phyloP scores from a whole-genome alignment of 2,797 vertebrate species.

The Myotis findleyi region DNA sequence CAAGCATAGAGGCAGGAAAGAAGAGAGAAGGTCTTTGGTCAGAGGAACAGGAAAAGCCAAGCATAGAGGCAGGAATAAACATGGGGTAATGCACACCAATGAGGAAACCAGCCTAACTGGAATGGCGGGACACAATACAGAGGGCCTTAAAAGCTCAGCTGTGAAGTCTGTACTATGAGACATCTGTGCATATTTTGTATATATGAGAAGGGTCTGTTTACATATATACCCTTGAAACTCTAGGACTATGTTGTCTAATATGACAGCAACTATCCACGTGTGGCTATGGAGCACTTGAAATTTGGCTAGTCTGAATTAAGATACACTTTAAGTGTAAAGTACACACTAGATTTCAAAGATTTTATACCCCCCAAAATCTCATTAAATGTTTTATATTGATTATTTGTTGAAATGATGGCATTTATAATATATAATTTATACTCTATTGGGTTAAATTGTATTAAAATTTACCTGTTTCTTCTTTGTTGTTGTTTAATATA shows the following conservation, averaged over 20 bases:
- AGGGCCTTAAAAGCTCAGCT: conserved; percentile 65
- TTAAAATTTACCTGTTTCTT: conserved; percentile 23
- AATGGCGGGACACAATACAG: background rate
- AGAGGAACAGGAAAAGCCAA: background rate
- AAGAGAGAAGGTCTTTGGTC: background rate
- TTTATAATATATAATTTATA: conserved; percentile 16
- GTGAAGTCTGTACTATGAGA: background rate
- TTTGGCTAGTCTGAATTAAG: background rate
- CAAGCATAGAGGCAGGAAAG: background rate
- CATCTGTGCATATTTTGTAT: background rate
- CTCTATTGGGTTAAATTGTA: background rate
- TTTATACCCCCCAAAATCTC: background rate
- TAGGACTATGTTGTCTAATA: background rate
- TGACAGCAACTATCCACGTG: background rate
- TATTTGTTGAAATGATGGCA: background rate
- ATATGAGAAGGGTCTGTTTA: background rate
- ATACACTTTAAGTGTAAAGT: background rate
- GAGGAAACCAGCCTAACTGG: background rate
- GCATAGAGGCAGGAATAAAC: background rate
- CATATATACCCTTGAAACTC: background rate
- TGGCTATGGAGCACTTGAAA: background rate
- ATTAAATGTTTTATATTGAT: background rate
- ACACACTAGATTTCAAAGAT: background rate
- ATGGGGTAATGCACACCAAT: background rate
- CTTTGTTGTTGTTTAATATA: conserved; percentile 4